Conservation (phyloP, 1,140 invertebrate genomes). For the Atta cephalotes region DNA sequence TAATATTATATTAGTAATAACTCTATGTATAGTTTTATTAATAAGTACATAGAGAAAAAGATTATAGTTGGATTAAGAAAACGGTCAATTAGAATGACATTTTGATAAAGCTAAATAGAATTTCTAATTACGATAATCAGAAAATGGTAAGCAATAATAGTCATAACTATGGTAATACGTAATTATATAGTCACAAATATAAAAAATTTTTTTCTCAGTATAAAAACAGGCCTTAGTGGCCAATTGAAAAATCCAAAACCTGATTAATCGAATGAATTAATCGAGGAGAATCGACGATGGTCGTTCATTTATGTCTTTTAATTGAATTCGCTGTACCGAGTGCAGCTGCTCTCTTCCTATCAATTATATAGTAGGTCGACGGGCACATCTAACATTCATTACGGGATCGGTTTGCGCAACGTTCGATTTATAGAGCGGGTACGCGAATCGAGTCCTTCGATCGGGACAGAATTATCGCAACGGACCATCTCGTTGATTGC, state of each 20-base stretch:
- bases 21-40: no score
- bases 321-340: conserved; percentile 52
- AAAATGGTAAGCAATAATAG: no score
- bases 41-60: no score
- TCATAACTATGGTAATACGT: no score
- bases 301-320: conserved; percentile 39
- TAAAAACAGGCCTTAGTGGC: no score
- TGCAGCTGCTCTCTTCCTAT: conserved; percentile 67
- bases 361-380: conserved; percentile 74
- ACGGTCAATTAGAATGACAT: no score
- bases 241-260: neutral
- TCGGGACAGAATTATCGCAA: conserved; percentile 67
- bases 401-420: conserved; percentile 67
- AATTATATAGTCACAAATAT: no score
- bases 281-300: conserved; percentile 2
- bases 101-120: no score
- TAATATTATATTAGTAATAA: no score
- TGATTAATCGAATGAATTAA: neutral
- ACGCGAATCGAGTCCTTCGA: conserved; percentile 42
- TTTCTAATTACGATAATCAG: no score
- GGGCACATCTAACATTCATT: conserved; percentile 69
- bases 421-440: conserved; percentile 70
- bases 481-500: conserved; percentile 55
- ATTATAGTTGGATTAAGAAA: no score
- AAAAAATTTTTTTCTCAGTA: no score